These are phyloP conservation scores for Ahaetulla prasina DNA, from an alignment of 2,113 vertebrate genomes.

Conservation along the genomic window DNA sequence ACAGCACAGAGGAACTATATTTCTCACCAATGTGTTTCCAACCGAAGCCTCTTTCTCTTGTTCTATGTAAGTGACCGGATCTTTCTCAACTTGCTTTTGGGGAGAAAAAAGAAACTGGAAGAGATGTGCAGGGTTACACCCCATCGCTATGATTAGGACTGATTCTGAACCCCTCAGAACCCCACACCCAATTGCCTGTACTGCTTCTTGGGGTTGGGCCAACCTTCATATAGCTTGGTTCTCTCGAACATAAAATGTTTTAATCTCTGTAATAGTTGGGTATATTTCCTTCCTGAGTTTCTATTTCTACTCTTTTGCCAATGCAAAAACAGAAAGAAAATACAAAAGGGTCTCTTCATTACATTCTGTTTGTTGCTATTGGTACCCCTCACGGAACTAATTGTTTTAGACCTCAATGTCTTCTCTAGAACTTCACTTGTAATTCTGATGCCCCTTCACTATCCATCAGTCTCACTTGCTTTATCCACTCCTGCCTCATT, in stretches of 20 bases:
- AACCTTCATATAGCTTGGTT: neutral
- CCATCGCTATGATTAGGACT: neutral
- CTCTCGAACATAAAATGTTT: neutral
- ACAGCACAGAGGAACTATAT: neutral
- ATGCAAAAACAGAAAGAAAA: conserved; percentile 48
- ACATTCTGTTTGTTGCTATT: neutral
- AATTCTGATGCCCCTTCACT: neutral
- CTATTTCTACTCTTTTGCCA: neutral
- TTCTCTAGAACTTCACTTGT: neutral
- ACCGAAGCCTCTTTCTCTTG: neutral
- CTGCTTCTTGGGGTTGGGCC: neutral
- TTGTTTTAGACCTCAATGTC: neutral
- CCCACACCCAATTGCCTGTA: neutral
- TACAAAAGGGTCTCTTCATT: neutral
- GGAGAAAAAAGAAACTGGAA: neutral
- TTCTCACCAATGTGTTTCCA: neutral
- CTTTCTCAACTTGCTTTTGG: neutral
- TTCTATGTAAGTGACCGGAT: no score
- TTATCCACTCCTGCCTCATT: neutral
- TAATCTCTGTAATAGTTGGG: conserved; percentile 50
- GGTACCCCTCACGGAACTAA: neutral
- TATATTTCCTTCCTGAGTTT: conserved; percentile 46
- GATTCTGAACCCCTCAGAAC: neutral
- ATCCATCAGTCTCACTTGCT: conserved; percentile 5
- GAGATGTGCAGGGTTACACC: neutral